phyloP scores from a whole-genome alignment of 1,140 invertebrate species.

The Drosophila sp. region DNA sequence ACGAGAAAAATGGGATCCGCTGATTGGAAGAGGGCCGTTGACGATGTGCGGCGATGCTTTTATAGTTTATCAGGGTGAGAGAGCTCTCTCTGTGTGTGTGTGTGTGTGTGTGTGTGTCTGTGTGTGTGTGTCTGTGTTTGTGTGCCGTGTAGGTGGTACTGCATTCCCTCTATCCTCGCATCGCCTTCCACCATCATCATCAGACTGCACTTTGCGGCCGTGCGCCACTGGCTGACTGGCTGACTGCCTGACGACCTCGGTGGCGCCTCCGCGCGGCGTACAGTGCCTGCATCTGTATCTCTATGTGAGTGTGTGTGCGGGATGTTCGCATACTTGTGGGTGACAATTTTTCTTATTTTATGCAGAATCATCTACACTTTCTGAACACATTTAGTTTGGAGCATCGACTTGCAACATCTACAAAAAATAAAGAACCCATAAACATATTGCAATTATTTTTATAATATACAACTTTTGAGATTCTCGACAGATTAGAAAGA shows the following conservation, averaged over 20 bases:
- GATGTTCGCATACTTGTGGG: slow-evolving; percentile 63
- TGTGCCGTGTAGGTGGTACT: slow-evolving; percentile 23
- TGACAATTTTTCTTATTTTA: slow-evolving; percentile 70
- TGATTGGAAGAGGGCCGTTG: slow-evolving; percentile 71
- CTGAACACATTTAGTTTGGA: slow-evolving; percentile 2
- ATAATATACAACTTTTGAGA: too few relatives aligned
- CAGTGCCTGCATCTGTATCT: neutral
- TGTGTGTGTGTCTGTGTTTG: slow-evolving; percentile 1
- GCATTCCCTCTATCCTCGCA: neutral
- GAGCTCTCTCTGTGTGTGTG: slow-evolving; percentile 7
- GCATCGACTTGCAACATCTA: neutral
- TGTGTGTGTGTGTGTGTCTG: neutral
- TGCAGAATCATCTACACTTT: slow-evolving; percentile 39
- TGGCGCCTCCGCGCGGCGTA: slow-evolving; percentile 41
- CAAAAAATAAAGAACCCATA: too few relatives aligned
- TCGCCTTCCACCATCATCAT: slow-evolving; percentile 29
- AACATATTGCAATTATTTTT: too few relatives aligned
- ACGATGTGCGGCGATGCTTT: slow-evolving; percentile 56
- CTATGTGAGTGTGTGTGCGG: neutral
- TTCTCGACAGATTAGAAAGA: too few relatives aligned
- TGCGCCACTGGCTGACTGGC: slow-evolving; percentile 78
- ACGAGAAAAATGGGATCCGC: slow-evolving; percentile 78
- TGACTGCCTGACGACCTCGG: slow-evolving; percentile 51
- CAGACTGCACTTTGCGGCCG: slow-evolving; percentile 72
- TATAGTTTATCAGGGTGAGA: slow-evolving; percentile 64